These are phyloP conservation scores for Panagrolaimus sp. DNA, from an alignment of 1,140 invertebrate genomes.

Conservation along the genomic window DNA sequence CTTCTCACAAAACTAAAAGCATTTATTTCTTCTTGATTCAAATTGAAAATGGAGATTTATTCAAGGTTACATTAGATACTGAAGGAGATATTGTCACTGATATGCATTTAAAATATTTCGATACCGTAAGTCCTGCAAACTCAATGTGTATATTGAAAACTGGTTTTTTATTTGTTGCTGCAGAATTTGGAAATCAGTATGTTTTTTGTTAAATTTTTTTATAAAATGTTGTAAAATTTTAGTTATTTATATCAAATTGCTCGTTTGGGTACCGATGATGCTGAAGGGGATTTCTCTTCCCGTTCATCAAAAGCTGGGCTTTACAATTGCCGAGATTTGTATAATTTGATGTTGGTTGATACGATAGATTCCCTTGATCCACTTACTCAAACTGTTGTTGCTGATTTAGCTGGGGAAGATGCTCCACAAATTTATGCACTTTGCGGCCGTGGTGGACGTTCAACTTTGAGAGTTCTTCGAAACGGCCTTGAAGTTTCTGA, in stretches of 20 bases:
- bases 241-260: slow-evolving; percentile 98
- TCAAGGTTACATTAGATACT: slow-evolving; percentile 88
- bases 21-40: slow-evolving; percentile 67
- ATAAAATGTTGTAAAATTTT: slow-evolving; percentile 51
- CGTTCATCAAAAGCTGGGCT: slow-evolving; percentile 98
- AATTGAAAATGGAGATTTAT: slow-evolving; percentile 92
- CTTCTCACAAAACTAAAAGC: slow-evolving; percentile 92
- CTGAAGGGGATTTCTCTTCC: slow-evolving; percentile 96
- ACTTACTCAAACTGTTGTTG: slow-evolving; percentile 72
- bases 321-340: slow-evolving; percentile 84
- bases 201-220: slow-evolving; percentile 22
- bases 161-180: slow-evolving; percentile 94
- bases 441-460: slow-evolving; percentile 88
- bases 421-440: slow-evolving; percentile 93
- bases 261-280: slow-evolving; percentile 95
- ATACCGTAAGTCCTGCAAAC: slow-evolving; percentile 84
- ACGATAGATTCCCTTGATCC: slow-evolving; percentile 94
- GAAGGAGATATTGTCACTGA: slow-evolving; percentile 96
- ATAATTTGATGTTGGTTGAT: slow-evolving; percentile 94
- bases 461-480: slow-evolving; percentile 77
- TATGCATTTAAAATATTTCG: slow-evolving; percentile 98
- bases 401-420: slow-evolving; percentile 82
- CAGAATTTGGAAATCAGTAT: slow-evolving; percentile 99
- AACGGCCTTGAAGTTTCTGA: slow-evolving; percentile 96
- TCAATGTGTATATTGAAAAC: slow-evolving; percentile 96